Evolutionary conservation across 2,888 invertebrate genomes (phyloP).

Genomic region (Selenia dentaria): DNA sequence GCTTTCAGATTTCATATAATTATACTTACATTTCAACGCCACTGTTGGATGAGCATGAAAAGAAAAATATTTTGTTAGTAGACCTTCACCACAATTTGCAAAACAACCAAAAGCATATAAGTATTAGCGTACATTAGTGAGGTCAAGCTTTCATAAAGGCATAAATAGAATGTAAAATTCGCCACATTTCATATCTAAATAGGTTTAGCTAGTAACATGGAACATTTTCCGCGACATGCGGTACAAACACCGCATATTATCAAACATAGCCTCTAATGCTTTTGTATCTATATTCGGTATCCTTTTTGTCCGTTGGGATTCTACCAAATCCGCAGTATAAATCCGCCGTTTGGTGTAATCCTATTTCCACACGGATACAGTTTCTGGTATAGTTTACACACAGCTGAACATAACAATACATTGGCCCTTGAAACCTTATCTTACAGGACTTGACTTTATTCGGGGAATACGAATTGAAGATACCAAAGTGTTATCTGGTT

Average conservation of each 20-base stretch:
- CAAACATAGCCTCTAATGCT: constrained; percentile 63
- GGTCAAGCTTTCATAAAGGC: not conserved
- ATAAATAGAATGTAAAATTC: no score
- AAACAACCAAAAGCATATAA: no score
- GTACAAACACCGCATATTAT: constrained; percentile 55
- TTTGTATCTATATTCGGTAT: constrained; percentile 52
- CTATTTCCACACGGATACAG: constrained; percentile 56
- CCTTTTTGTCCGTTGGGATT: constrained; percentile 67
- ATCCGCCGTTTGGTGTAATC: constrained; percentile 74
- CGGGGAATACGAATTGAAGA: constrained; percentile 24
- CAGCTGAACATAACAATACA: constrained; percentile 57
- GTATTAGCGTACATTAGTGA: no score
- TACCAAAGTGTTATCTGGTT: constrained; percentile 28
- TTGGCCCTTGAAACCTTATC: constrained; percentile 46
- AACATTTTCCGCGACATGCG: constrained; percentile 25
- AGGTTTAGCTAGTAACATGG: not conserved
- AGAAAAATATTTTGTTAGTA: constrained; percentile 42
- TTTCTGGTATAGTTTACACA: constrained; percentile 63
- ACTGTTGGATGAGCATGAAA: constrained; percentile 71
- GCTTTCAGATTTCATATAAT: not conserved
- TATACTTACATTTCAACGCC: constrained; percentile 80
- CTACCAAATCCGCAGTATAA: constrained; percentile 70
- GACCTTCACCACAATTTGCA: not conserved
- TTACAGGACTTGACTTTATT: constrained; percentile 39
- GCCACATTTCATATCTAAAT: not conserved